Conservation (phyloP, 1,140 invertebrate species). For the Dinothrombium tinctorium region DNA sequence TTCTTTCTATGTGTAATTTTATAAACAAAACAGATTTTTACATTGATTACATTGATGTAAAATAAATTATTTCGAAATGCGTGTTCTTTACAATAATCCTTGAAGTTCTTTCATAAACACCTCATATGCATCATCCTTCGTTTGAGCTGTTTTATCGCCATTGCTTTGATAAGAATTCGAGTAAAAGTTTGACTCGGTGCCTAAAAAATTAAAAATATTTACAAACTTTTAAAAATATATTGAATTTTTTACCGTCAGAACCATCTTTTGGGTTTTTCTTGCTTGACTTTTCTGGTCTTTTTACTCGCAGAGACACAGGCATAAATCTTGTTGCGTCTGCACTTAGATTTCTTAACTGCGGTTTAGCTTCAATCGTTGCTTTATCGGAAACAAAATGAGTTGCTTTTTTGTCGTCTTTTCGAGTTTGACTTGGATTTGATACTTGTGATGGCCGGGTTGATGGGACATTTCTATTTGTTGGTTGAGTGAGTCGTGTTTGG, state of each 20-base stretch:
- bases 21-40: no score
- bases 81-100: slow-evolving; percentile 51
- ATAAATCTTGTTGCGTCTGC: slow-evolving; percentile 86
- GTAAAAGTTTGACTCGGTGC: not conserved
- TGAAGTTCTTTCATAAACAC: slow-evolving; percentile 98
- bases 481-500: slow-evolving; percentile 26
- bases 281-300: slow-evolving; percentile 37
- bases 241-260: not conserved
- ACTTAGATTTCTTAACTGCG: slow-evolving; percentile 72
- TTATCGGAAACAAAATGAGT: slow-evolving; percentile 15
- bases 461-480: not conserved
- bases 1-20: no score
- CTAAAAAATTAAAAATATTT: not conserved
- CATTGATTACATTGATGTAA: no score
- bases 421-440: not conserved
- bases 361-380: slow-evolving; percentile 74
- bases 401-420: slow-evolving; percentile 11
- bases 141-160: slow-evolving; percentile 25
- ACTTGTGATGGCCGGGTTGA: slow-evolving; percentile 30
- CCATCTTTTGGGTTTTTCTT: slow-evolving; percentile 11
- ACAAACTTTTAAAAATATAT: not conserved
- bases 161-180: not conserved
- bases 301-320: slow-evolving; percentile 67
- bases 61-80: no score
- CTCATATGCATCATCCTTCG: slow-evolving; percentile 89